These are phyloP conservation scores for Himalopsyche anomala DNA, from an alignment of 2,888 invertebrate species.

Conservation along the genomic window DNA sequence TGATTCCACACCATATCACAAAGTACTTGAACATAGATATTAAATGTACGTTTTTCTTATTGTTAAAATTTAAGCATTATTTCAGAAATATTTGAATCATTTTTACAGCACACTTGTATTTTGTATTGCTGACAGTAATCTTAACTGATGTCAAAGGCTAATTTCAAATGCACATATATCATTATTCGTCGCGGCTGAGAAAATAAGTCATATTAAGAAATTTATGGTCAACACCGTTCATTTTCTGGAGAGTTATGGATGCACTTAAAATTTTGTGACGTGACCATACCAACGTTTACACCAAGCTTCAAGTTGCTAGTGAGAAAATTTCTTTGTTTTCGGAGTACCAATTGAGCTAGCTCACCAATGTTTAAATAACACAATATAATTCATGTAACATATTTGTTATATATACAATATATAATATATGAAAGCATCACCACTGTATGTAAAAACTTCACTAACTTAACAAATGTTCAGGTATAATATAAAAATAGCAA, in stretches of 20 bases:
- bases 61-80: background rate
- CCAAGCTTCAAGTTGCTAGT: background rate
- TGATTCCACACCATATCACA: too few relatives aligned
- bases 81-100: conserved; percentile 44
- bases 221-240: conserved; percentile 23
- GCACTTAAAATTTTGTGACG: conserved; percentile 1
- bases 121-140: conserved; percentile 35
- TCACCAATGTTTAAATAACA: too few relatives aligned
- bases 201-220: conserved; percentile 42
- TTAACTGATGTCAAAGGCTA: conserved; percentile 40
- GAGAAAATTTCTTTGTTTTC: too few relatives aligned
- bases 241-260: conserved; percentile 27
- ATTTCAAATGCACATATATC: conserved; percentile 39
- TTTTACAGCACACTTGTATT: conserved; percentile 15
- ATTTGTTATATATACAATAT: too few relatives aligned
- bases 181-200: conserved; percentile 34
- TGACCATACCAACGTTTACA: background rate
- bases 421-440: too few relatives aligned
- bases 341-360: too few relatives aligned
- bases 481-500: too few relatives aligned
- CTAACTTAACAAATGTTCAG: too few relatives aligned
- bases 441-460: too few relatives aligned
- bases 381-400: too few relatives aligned
- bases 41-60: too few relatives aligned
- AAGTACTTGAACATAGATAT: too few relatives aligned